These are phyloP conservation scores for Craseonycteris thonglongyai DNA, from an alignment of 2,113 vertebrate genomes.

Conservation along the genomic window DNA sequence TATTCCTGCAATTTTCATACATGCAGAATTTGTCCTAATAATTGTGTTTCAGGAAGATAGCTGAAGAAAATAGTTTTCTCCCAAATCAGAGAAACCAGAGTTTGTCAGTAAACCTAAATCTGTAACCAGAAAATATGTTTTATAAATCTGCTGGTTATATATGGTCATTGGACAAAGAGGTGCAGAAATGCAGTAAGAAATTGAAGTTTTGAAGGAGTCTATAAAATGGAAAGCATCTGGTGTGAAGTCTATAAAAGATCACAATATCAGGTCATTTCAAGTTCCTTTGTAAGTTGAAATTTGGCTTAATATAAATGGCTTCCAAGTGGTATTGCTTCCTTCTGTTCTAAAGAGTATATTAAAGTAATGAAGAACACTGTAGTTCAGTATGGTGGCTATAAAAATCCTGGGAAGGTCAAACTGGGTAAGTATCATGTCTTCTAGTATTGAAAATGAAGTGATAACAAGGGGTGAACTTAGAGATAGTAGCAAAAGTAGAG, in stretches of 20 bases:
- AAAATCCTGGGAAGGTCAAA: not conserved
- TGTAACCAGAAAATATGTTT: conserved; percentile 41
- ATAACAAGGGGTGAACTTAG: not conserved
- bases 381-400: not conserved
- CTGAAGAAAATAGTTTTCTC: conserved; percentile 24
- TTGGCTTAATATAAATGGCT: conserved; percentile 28
- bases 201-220: conserved; percentile 20
- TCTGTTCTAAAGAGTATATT: conserved; percentile 20
- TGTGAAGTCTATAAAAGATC: conserved; percentile 47
- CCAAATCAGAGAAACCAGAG: conserved; percentile 25
- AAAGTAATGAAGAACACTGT: not conserved
- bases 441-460: not conserved
- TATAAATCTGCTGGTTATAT: conserved; percentile 15
- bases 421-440: not conserved
- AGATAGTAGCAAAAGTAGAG: not conserved
- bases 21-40: not conserved
- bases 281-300: conserved; percentile 34
- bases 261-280: conserved; percentile 20
- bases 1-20: not conserved
- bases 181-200: conserved; percentile 3
- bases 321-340: conserved; percentile 34
- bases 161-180: conserved; percentile 9
- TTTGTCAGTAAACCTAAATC: not conserved
- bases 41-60: not conserved
- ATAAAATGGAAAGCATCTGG: conserved; percentile 52